Evolutionary conservation across 2,113 vertebrate species (phyloP).

Genomic region (Irena cyanogastra): DNA sequence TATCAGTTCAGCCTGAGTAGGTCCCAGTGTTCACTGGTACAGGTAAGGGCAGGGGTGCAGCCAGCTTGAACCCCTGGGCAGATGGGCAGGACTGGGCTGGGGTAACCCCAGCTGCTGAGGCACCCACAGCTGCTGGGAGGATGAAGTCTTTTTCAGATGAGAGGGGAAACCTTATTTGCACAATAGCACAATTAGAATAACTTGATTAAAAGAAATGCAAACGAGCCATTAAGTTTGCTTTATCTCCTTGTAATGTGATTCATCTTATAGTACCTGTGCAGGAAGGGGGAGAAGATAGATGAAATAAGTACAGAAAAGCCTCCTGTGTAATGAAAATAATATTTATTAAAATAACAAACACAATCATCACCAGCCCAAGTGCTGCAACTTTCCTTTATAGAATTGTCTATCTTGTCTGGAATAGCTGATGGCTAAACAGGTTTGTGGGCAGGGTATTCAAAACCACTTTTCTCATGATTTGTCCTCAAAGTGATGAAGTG

Average conservation of each 20-base stretch:
- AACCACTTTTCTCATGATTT: background rate
- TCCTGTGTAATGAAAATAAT: background rate
- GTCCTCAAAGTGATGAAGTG: background rate
- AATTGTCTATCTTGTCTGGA: background rate
- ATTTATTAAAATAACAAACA: background rate
- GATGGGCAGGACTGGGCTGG: background rate
- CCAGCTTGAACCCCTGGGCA: background rate
- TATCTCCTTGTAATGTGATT: background rate
- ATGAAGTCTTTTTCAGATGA: background rate
- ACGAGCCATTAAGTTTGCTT: background rate
- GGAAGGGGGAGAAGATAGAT: background rate
- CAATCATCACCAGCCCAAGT: background rate
- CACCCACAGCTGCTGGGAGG: background rate
- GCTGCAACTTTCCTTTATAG: background rate
- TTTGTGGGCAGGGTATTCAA: background rate
- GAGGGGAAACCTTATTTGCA: background rate
- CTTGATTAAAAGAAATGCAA: conserved; percentile 43
- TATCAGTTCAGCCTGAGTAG: background rate
- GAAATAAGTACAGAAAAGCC: background rate
- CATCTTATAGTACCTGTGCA: background rate
- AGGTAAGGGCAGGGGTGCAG: background rate
- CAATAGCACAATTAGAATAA: background rate
- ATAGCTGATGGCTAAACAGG: background rate
- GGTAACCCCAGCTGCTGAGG: background rate
- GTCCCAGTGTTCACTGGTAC: background rate